These are phyloP conservation scores for Anagyrus pseudococci DNA, from an alignment of 2,888 invertebrate species.

Conservation along the genomic window DNA sequence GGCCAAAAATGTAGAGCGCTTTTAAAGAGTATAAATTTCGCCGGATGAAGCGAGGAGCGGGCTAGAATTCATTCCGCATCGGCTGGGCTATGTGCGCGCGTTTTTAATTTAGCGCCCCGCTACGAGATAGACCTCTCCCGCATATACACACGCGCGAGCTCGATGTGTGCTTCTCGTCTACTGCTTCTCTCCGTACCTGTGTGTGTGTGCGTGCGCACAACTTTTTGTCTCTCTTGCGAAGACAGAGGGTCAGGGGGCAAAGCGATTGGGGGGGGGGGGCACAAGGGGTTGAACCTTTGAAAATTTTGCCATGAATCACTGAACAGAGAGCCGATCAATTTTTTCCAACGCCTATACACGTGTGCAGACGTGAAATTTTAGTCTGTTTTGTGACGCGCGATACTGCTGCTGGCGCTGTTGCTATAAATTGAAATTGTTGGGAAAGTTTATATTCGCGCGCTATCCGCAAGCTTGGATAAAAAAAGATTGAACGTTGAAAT, in stretches of 20 bases:
- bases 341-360: neutral
- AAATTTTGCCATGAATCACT: neutral
- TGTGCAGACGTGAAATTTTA: too few relatives aligned
- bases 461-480: constrained; percentile 29
- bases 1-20: neutral
- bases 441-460: neutral
- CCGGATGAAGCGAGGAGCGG: neutral
- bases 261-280: too few relatives aligned
- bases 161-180: too few relatives aligned
- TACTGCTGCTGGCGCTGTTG: too few relatives aligned
- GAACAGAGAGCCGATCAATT: constrained; percentile 1
- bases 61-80: neutral
- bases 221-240: too few relatives aligned
- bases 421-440: neutral
- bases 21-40: neutral
- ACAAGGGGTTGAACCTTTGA: neutral
- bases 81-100: neutral
- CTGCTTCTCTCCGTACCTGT: neutral
- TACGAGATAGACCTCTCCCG: too few relatives aligned
- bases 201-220: neutral
- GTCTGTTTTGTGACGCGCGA: too few relatives aligned
- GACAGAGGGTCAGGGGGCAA: too few relatives aligned
- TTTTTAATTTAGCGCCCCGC: neutral
- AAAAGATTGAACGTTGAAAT: constrained; percentile 29
- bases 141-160: too few relatives aligned